A percentile compares a stretch with the other conserved stretches of the same genome.
Conservation (phyloP, 2,888 invertebrate species). For the Eilema griseolum region DNA sequence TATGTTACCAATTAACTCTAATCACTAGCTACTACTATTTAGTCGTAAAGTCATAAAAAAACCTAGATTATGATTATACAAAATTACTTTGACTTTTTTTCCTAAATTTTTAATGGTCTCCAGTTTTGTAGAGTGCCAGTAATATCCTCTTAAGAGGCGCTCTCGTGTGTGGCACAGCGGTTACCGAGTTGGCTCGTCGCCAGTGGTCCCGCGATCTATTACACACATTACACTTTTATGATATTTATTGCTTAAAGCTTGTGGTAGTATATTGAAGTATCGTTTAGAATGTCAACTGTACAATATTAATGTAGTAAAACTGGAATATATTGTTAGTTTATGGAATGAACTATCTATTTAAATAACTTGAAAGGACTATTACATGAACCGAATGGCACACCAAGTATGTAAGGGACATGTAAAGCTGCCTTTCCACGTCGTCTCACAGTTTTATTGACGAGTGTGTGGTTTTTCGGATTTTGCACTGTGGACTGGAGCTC, state of each 20-base stretch:
- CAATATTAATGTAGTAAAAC: not conserved
- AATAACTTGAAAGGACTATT: not conserved
- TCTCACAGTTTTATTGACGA: no score
- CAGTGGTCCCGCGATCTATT: conserved; percentile 34
- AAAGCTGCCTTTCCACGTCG: no score
- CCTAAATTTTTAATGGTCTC: not conserved
- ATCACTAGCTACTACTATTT: no score
- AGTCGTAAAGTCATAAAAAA: no score
- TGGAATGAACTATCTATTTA: not conserved
- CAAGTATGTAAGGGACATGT: no score
- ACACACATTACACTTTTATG: conserved; percentile 41
- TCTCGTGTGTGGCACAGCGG: conserved; percentile 17
- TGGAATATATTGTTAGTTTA: not conserved
- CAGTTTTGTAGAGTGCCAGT: not conserved
- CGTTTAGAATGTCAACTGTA: not conserved
- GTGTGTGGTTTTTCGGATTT: no score
- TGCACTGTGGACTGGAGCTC: no score
- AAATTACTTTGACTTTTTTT: not conserved
- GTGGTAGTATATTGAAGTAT: conserved; percentile 11
- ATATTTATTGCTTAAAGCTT: conserved; percentile 38
- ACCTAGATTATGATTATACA: not conserved
- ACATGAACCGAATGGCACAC: no score
- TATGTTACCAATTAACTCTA: no score
- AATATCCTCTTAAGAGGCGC: not conserved
- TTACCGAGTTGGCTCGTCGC: conserved; percentile 35